phyloP scores from a whole-genome alignment of 2,113 vertebrate genomes.

The Cygnus atratus region DNA sequence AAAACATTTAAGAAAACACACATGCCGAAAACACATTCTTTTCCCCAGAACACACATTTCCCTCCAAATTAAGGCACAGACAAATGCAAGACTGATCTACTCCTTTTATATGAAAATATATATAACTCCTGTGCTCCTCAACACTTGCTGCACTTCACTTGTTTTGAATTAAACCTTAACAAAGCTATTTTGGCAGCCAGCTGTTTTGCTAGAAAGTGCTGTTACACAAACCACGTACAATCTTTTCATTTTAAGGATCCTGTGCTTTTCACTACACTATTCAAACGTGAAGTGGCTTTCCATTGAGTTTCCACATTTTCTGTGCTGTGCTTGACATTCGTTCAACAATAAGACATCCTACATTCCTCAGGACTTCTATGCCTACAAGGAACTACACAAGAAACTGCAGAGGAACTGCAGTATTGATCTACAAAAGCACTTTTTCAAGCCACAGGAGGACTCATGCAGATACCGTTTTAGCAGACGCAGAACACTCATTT shows the following conservation, averaged over 20 bases:
- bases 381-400: neutral
- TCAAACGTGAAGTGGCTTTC: conserved; percentile 11
- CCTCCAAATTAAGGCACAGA: neutral
- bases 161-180: neutral
- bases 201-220: neutral
- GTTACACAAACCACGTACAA: neutral
- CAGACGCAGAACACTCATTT: neutral
- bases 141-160: neutral
- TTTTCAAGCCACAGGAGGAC: neutral
- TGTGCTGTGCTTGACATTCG: neutral
- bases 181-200: neutral
- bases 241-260: neutral
- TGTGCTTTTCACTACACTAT: neutral
- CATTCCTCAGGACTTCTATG: neutral
- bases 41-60: neutral
- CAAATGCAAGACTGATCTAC: neutral
- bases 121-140: neutral
- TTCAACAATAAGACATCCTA: neutral
- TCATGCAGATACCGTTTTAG: neutral
- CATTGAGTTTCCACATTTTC: neutral
- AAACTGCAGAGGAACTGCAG: neutral
- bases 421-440: neutral
- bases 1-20: neutral
- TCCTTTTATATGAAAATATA: conserved; percentile 1
- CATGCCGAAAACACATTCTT: neutral